Conservation (phyloP, 2,113 vertebrate species). For the Vanacampus margaritifer region DNA sequence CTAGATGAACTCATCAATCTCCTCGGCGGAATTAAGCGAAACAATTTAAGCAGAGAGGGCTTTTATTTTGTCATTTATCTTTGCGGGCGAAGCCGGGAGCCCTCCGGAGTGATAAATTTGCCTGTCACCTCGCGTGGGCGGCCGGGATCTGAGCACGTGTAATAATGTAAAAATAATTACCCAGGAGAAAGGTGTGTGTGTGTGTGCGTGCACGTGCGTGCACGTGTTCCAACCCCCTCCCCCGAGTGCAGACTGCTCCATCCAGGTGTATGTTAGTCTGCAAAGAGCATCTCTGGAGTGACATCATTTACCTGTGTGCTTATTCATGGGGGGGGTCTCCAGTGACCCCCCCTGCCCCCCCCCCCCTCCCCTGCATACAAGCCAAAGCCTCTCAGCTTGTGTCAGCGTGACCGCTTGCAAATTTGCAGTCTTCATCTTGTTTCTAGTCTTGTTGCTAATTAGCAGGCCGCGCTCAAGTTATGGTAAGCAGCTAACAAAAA, state of each 20-base stretch:
- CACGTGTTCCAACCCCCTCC: constrained; percentile 32
- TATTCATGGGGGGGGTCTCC: constrained; percentile 18
- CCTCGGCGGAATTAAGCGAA: constrained; percentile 78
- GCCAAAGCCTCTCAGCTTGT: too few relatives aligned
- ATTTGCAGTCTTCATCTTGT: too few relatives aligned
- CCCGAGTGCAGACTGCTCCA: constrained; percentile 41
- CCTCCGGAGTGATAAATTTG: constrained; percentile 78
- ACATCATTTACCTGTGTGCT: constrained; percentile 71
- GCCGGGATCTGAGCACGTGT: constrained; percentile 79
- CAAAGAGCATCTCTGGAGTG: constrained; percentile 59
- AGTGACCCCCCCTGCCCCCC: too few relatives aligned
- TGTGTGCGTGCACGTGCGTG: not conserved
- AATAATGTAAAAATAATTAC: constrained; percentile 86
- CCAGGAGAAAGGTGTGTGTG: constrained; percentile 68
- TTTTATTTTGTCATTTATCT: constrained; percentile 84
- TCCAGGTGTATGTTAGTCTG: constrained; percentile 41
- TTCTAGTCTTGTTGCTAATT: too few relatives aligned
- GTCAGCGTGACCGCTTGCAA: too few relatives aligned
- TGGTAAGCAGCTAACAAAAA: too few relatives aligned
- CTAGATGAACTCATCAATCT: constrained; percentile 79
- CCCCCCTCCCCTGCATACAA: too few relatives aligned
- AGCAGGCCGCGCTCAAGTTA: too few relatives aligned
- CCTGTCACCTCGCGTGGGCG: constrained; percentile 76
- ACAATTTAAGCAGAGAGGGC: constrained; percentile 79
- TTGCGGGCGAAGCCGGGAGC: constrained; percentile 57